Conservation (phyloP, 2,888 invertebrate species). For the Chouioia cunea region DNA sequence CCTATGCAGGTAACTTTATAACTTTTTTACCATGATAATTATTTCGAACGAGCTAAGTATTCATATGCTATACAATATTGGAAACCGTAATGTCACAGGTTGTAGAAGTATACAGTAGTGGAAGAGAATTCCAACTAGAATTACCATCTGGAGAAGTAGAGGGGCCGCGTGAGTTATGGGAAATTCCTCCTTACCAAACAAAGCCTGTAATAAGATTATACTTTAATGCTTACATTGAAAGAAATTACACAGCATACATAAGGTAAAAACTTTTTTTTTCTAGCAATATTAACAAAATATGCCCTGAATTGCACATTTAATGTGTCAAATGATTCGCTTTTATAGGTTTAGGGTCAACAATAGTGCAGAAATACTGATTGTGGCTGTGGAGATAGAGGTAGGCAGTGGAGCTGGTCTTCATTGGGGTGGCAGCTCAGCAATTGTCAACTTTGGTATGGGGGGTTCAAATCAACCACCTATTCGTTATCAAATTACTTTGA, state of each 20-base stretch:
- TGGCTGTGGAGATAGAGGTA: slow-evolving; percentile 89
- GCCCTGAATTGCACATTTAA: not conserved
- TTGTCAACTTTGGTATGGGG: slow-evolving; percentile 86
- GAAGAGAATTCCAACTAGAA: slow-evolving; percentile 90
- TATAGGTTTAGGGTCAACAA: slow-evolving; percentile 78
- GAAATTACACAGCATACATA: slow-evolving; percentile 88
- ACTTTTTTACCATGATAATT: slow-evolving; percentile 2
- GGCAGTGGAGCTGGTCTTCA: slow-evolving; percentile 78
- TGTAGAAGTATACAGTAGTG: slow-evolving; percentile 87
- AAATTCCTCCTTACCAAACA: slow-evolving; percentile 89
- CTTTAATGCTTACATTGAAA: slow-evolving; percentile 81
- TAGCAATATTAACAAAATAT: not conserved
- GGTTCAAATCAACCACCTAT: slow-evolving; percentile 78
- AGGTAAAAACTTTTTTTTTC: slow-evolving; percentile 69
- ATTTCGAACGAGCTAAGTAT: not conserved
- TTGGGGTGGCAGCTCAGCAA: slow-evolving; percentile 77
- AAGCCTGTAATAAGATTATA: slow-evolving; percentile 90
- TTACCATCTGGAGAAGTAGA: slow-evolving; percentile 83
- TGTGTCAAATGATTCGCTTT: slow-evolving; percentile 1
- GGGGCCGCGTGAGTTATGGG: slow-evolving; percentile 88
- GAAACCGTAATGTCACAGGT: slow-evolving; percentile 69
- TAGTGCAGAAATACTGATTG: slow-evolving; percentile 78
- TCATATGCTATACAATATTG: slow-evolving; percentile 11
- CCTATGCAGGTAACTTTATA: slow-evolving; percentile 80
- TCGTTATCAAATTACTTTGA: slow-evolving; percentile 75